Evolutionary conservation across 2,113 vertebrate species (phyloP).

Genomic region (Spermophilus dauricus): DNA sequence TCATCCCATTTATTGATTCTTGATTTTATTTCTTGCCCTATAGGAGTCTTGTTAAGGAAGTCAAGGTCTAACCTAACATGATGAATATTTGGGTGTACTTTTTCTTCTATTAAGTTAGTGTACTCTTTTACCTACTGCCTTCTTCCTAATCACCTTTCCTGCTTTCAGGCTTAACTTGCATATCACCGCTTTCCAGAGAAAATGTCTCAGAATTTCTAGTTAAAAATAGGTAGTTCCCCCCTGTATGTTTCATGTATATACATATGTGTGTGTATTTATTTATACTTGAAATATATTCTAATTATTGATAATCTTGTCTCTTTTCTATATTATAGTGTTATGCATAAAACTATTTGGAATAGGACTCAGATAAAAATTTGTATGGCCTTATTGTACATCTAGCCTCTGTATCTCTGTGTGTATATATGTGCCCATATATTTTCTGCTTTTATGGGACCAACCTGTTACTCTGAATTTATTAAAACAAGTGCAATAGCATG

Average conservation of each 20-base stretch:
- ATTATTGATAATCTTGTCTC: neutral
- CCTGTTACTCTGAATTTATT: constrained; percentile 24
- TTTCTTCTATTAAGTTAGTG: neutral
- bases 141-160: neutral
- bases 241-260: neutral
- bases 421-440: neutral
- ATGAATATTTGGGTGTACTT: too few species aligned
- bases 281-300: neutral
- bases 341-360: neutral
- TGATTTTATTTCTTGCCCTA: too few species aligned
- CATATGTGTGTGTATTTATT: neutral
- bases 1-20: too few species aligned
- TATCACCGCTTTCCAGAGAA: neutral
- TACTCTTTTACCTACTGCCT: neutral
- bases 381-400: neutral
- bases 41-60: too few species aligned
- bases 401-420: neutral
- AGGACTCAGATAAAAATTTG: neutral
- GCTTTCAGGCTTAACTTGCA: neutral
- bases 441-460: constrained; percentile 7
- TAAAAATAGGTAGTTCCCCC: neutral
- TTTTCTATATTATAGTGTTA: neutral
- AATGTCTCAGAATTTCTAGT: neutral
- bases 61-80: too few species aligned
- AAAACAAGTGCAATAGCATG: neutral